Base-by-base conservation (phyloP, 1,140 invertebrate genomes). In the Tyrophagus putrescentiae region DNA sequence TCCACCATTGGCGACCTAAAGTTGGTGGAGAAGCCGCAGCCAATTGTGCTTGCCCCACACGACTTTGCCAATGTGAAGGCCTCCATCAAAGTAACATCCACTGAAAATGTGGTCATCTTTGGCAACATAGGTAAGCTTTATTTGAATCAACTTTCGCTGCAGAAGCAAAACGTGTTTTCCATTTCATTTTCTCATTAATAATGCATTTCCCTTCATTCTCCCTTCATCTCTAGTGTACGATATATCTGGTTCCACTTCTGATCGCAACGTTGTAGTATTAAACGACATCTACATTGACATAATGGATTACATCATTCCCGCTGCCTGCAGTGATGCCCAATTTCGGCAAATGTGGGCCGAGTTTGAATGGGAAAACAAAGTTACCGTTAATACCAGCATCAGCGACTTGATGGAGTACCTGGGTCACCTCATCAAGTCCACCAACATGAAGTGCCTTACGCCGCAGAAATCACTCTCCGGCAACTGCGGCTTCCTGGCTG, bases 311-410 rank as follows among this genome's bases (percentile, higher is more conserved):
- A 99, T 99, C 68, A 84, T 97, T 34, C 95, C 96, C n/a, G 92
- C 92, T 1, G 75, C 78, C 27, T 98, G 93, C 72, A 92, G 83
- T 29, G 94, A 98, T 72, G 80, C 82, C 0, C 93, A 98, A 75
- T 99, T 98, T 76, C 74, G 95, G 16, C 83, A 88, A 73, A 99
- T 99, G 95, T 99, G 96, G 96, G 87, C 91, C 1, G 93, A 97
- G 76, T 99, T 99, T 76, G 96, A 99, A 75, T 99, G 96, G 96
- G 96, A 99, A 76, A 99, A 99, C 75, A 98, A 98, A 79, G 90
- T 98, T 9, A 87, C 91, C 0, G 94, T 99, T 0, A 91, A 92
- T 70, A 98, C 96, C 1, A 87, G 84, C 44, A 80, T 98, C 60
- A 86, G 84, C 0, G 91, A 97, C 72, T 76, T 98, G 23, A 79